Base-by-base conservation (phyloP, 2,888 invertebrate species). In the Apamea anceps region DNA sequence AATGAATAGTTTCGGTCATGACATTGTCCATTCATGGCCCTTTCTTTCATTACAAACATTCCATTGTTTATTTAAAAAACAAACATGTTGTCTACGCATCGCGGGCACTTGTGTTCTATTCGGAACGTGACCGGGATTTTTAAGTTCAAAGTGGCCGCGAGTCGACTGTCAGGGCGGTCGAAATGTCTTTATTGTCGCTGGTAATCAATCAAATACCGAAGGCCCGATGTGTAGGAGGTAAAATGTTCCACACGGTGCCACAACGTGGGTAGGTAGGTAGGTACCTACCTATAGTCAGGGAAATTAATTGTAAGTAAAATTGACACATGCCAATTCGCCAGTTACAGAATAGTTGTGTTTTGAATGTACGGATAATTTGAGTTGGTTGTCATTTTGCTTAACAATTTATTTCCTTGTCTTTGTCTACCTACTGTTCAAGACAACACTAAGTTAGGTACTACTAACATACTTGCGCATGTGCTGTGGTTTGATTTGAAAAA, bases 91-190 rank as follows among this genome's bases (percentile, higher is more conserved):
- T 48, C 63, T 71, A 83, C 68, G 74, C 70, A 83, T 71, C 51
- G 84, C 62, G 63, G 71, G 51, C 60, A 70, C 48, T 76, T 73
- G 75, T 82, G 73, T 73, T 67, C 73, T 79, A 66, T 86, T 42
- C 32, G 37, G 63, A 54, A 84, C 87, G 87, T 85, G 87, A 85
- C 54, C 32, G 28, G 79, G 62, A 32, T 84, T 62, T 79, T 83
- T 62, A 84, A 72, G 72, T 76, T 72, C 63, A 51, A 72, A 77
- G 54, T 54, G 45, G 54, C 62, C 57, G 79, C 78, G 12, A 25
- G 15, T n/a, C 70, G 13, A 48, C 80, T 60, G 67, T 28, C 78
- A 75, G 72, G 80, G 80, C 65, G 84, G 80, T 84, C 75, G 42
- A 60, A 65, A 60, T 48, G 37, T 72, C 60, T 73, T 68, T 75